phyloP scores from a whole-genome alignment of 2,797 vertebrate species.

The Ibycter americanus region DNA sequence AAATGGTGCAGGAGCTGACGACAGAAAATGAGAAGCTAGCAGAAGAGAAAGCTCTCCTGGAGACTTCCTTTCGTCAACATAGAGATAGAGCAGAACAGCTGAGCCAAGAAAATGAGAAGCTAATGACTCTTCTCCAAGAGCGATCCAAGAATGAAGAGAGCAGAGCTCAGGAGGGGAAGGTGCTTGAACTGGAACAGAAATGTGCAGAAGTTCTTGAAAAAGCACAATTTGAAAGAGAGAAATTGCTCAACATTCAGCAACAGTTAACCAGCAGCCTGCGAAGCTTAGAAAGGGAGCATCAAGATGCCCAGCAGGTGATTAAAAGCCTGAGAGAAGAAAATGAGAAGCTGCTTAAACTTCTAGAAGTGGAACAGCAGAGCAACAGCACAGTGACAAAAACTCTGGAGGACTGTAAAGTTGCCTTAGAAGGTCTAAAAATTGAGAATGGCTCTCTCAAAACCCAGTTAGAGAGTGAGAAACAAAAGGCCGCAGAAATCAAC shows the following conservation, averaged over 20 bases:
- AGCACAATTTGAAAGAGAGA: conserved; percentile 91
- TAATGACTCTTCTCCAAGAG: conserved; percentile 85
- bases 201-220: conserved; percentile 89
- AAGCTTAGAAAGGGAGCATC: conserved; percentile 89
- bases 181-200: conserved; percentile 88
- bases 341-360: conserved; percentile 76
- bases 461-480: conserved; percentile 88
- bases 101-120: conserved; percentile 89
- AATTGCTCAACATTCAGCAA: conserved; percentile 94
- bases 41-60: conserved; percentile 90
- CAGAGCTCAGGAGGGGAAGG: conserved; percentile 76
- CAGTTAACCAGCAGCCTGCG: conserved; percentile 91
- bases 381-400: conserved; percentile 62
- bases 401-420: conserved; percentile 80
- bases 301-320: conserved; percentile 82
- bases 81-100: conserved; percentile 88
- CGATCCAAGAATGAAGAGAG: conserved; percentile 80
- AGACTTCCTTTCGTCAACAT: conserved; percentile 91
- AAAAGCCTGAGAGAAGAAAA: conserved; percentile 84
- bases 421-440: conserved; percentile 80
- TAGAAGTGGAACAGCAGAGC: conserved; percentile 81
- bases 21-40: conserved; percentile 91
- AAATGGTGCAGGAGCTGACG: conserved; percentile 94
- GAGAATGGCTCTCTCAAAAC: conserved; percentile 87
- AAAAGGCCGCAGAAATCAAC: conserved; percentile 83